Conservation (phyloP, 2,797 vertebrate species). For the Sarcophilus harrisii region DNA sequence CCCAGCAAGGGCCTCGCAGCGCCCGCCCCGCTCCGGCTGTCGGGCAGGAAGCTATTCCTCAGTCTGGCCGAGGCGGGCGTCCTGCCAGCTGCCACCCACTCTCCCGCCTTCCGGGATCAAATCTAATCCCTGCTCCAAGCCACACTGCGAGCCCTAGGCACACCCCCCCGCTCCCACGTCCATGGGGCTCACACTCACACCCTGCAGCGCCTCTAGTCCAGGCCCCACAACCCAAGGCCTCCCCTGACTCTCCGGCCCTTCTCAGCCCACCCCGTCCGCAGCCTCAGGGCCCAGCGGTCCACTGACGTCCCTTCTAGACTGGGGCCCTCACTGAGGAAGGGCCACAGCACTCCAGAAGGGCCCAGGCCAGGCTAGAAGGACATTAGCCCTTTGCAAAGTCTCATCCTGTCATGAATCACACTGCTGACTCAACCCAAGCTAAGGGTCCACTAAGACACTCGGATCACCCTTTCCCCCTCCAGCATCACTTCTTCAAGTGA, state of each 20-base stretch:
- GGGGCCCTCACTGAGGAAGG: too few relatives aligned
- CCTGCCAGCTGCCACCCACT: not conserved
- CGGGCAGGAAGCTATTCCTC: too few relatives aligned
- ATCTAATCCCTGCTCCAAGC: not conserved
- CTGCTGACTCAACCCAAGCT: not conserved
- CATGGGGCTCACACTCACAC: too few relatives aligned
- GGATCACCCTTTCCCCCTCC: not conserved
- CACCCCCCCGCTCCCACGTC: too few relatives aligned
- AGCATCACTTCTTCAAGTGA: not conserved
- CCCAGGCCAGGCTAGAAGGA: too few relatives aligned
- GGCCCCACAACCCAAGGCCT: too few relatives aligned
- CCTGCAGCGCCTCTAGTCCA: not conserved
- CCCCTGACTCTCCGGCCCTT: not conserved
- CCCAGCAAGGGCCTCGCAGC: not conserved
- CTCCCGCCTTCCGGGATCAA: not conserved
- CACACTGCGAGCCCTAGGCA: not conserved
- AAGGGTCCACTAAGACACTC: not conserved
- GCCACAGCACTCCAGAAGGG: too few relatives aligned
- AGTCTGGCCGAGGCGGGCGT: not conserved
- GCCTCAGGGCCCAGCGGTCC: not conserved
- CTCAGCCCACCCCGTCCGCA: not conserved
- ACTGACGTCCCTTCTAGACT: not conserved
- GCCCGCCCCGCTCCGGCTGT: too few relatives aligned
- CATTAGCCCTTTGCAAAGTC: not conserved
- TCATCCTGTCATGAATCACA: not conserved